Evolutionary conservation across 2,113 vertebrate species (phyloP), one percentile per base, ranked within the genome.

Genomic region (Mola mola): DNA sequence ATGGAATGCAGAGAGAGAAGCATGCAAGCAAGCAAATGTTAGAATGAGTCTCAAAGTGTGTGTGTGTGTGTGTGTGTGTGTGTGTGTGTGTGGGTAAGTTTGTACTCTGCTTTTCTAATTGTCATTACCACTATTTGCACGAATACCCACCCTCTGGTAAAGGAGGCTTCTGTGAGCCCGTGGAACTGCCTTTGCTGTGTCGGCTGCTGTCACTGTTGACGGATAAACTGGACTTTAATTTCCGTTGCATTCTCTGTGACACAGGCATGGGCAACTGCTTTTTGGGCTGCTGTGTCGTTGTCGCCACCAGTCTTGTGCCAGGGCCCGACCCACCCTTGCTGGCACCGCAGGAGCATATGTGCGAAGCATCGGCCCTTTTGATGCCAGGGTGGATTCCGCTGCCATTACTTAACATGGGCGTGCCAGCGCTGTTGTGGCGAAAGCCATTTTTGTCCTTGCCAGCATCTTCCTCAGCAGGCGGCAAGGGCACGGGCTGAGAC

Each of bases 171-270:
- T 96, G 93, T 15, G 94, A 95, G 80, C 94, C 93, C 0, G 85
- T 92, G 74, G 95, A 96, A 73, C 95, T 96, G 75, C 92, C 87
- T 90, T 94, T 96, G 84, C 93, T 98, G 84, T 93, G 95, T 78
- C 94, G 93, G 91, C 92, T 95, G 90, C 89, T 89, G 81, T 92
- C 93, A 15, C 93, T 98, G 92, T 92, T 95, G 65, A 99, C 95
- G 0, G 96, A 98, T 88, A 98, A 85, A 85, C 95, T 98, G 75
- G 97, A 97, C 74, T 94, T 93, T 61, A 98, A 87, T 83, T 99
- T 98, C 68, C 88, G 92, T 77, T 98, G 96, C 94, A 99, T 88
- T 85, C 95, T 96, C 85, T 96, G 93, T 6, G 96, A 94, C 81
- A 97, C 96, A 0, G 94, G 94, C 51, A 33, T 79, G 25, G 94